Evolutionary conservation across 2,113 vertebrate genomes (phyloP).

Genomic region (Psephotus haematonotus): DNA sequence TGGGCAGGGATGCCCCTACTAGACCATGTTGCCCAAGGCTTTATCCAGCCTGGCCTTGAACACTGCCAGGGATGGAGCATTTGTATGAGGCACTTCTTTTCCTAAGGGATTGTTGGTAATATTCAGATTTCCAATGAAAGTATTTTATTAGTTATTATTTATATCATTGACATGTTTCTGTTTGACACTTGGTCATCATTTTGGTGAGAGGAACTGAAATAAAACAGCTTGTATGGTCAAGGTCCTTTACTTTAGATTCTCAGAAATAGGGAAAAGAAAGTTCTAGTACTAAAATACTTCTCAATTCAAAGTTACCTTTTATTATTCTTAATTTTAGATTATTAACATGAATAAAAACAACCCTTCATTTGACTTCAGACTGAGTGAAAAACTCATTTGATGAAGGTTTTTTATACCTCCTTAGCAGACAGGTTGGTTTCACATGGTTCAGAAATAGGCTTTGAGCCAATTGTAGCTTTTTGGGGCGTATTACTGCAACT

Average conservation of each 20-base stretch:
- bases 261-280: neutral
- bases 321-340: neutral
- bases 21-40: neutral
- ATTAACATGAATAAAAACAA: neutral
- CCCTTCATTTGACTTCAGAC: neutral
- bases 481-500: neutral
- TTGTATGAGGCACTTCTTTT: neutral
- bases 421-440: neutral
- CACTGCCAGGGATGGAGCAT: neutral
- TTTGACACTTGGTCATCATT: neutral
- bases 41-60: neutral
- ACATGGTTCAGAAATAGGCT: neutral
- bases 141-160: neutral
- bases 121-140: neutral
- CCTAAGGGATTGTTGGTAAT: neutral
- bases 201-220: neutral
- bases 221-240: neutral
- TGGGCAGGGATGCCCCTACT: neutral
- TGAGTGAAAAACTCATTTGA: neutral
- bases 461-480: neutral
- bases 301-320: neutral
- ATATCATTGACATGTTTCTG: neutral
- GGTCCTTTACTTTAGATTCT: neutral
- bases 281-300: neutral
- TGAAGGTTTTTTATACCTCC: neutral